These are phyloP conservation scores for Aphis craccivora DNA, from an alignment of 1,140 invertebrate genomes.

Conservation along the genomic window DNA sequence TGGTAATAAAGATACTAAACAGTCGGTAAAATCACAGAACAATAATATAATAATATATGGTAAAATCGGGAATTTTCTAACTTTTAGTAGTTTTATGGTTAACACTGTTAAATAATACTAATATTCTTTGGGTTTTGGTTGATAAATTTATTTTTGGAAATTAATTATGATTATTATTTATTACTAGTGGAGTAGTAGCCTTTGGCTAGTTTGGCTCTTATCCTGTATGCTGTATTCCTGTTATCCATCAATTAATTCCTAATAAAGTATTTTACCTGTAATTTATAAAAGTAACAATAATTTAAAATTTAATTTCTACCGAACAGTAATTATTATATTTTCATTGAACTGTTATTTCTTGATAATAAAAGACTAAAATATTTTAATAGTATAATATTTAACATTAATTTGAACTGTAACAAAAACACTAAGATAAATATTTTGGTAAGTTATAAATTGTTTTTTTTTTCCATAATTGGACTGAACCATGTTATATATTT, in stretches of 20 bases:
- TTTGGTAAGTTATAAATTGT: not conserved
- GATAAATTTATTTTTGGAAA: slow-evolving; percentile 3
- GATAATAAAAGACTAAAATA: not conserved
- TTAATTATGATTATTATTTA: not conserved
- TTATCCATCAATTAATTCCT: not conserved
- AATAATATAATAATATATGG: too few species aligned
- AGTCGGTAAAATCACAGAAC: too few species aligned
- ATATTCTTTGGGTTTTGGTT: not conserved
- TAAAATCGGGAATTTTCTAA: not conserved
- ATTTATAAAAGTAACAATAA: not conserved
- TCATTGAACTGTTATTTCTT: not conserved
- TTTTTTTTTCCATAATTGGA: not conserved
- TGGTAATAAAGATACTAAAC: too few species aligned
- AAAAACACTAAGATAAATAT: not conserved
- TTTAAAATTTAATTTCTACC: not conserved
- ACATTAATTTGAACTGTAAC: not conserved
- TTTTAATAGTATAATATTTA: not conserved
- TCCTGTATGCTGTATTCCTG: not conserved
- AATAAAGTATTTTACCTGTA: not conserved
- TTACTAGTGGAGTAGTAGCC: not conserved
- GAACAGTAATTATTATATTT: not conserved
- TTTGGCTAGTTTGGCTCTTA: not conserved
- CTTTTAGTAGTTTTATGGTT: not conserved
- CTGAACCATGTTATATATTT: not conserved
- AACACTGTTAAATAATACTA: not conserved